Percentiles rank a stretch among this genome's conserved stretches.
These are phyloP conservation scores for Phalacrocorax pelagicus DNA, from an alignment of 2,113 vertebrate species.

Conservation along the genomic window DNA sequence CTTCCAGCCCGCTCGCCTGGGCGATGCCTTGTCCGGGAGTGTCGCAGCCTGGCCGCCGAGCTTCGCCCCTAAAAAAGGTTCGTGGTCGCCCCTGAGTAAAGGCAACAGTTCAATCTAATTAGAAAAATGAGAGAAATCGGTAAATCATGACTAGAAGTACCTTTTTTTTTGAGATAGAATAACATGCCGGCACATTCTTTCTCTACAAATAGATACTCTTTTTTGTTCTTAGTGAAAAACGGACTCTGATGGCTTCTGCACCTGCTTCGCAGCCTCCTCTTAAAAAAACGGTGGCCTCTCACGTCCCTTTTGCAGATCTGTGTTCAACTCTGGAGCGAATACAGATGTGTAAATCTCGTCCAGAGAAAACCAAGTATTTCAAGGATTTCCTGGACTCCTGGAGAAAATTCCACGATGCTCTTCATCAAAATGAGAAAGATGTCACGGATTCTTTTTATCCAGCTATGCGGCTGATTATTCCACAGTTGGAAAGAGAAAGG, in stretches of 20 bases:
- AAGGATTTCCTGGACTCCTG: slow-evolving; percentile 90
- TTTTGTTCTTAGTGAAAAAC: neutral
- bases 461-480: slow-evolving; percentile 94
- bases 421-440: slow-evolving; percentile 84
- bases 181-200: fast-evolving
- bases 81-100: too few relatives aligned
- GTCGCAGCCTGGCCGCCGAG: neutral
- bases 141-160: neutral
- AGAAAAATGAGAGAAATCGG: neutral
- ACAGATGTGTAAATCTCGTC: slow-evolving; percentile 84
- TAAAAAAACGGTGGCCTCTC: slow-evolving; percentile 81
- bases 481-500: slow-evolving; percentile 89
- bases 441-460: slow-evolving; percentile 94
- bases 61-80: fast-evolving
- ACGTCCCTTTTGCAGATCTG: slow-evolving; percentile 89
- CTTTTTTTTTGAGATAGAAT: neutral
- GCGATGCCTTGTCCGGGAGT: fast-evolving
- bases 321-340: slow-evolving; percentile 90
- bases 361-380: slow-evolving; percentile 86
- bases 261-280: slow-evolving; percentile 36
- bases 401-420: slow-evolving; percentile 88
- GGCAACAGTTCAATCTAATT: neutral
- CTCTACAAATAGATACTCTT: neutral
- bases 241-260: slow-evolving; percentile 60
- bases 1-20: fast-evolving